A percentile compares a stretch with the other conserved stretches of the same genome.
phyloP scores from a whole-genome alignment of 2,888 invertebrate genomes.

The Clanis bilineata region DNA sequence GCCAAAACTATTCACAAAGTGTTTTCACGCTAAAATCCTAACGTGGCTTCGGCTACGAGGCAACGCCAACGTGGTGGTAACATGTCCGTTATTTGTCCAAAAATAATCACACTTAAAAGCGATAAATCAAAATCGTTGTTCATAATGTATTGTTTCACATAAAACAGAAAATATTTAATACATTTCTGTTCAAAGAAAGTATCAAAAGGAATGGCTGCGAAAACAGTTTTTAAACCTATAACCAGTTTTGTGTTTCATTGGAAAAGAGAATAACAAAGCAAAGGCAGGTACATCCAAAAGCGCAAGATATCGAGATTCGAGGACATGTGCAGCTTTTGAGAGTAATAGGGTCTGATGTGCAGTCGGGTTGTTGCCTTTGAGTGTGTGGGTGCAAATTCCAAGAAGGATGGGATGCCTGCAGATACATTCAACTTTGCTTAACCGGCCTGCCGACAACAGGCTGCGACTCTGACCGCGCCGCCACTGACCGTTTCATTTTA shows the following conservation, averaged over 20 bases:
- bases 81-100: not conserved
- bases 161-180: not conserved
- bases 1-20: too few species aligned
- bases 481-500: conserved; percentile 56
- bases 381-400: conserved; percentile 75
- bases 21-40: conserved; percentile 37
- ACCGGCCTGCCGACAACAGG: conserved; percentile 40
- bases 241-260: not conserved
- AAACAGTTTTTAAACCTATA: not conserved
- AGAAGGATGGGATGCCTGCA: conserved; percentile 69
- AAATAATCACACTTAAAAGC: not conserved
- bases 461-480: conserved; percentile 24
- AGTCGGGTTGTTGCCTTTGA: conserved; percentile 39
- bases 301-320: conserved; percentile 21
- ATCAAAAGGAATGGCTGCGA: not conserved
- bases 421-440: conserved; percentile 61
- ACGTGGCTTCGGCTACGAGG: conserved; percentile 63
- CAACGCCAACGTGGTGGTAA: too few species aligned
- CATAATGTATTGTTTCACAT: not conserved
- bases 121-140: not conserved
- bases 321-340: too few species aligned
- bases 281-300: not conserved
- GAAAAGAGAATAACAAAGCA: conserved; percentile 6
- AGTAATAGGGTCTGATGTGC: too few species aligned
- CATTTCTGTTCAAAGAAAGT: not conserved